Conservation (phyloP, 2,888 invertebrate genomes). For the Hyalella azteca region DNA sequence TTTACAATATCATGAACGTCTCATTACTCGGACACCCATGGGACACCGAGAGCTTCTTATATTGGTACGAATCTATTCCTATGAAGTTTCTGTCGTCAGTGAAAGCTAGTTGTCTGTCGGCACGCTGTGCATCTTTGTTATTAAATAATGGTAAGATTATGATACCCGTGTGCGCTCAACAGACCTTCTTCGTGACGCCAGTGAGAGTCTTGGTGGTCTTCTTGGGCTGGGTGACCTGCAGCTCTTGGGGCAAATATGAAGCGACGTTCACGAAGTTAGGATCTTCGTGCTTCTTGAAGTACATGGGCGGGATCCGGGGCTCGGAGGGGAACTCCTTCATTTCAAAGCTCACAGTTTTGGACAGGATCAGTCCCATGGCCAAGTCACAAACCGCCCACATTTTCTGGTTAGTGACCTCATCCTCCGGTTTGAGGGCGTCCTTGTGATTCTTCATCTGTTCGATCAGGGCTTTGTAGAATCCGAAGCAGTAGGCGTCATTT, state of each 20-base stretch:
- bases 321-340: constrained; percentile 87
- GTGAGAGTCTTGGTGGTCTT: constrained; percentile 62
- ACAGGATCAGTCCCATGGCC: constrained; percentile 86
- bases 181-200: constrained; percentile 59
- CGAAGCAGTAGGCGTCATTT: constrained; percentile 92
- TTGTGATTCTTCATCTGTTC: constrained; percentile 94
- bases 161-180: not conserved
- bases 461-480: constrained; percentile 91
- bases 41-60: too few species aligned
- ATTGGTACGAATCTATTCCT: too few species aligned
- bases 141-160: not conserved
- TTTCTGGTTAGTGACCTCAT: constrained; percentile 88
- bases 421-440: constrained; percentile 83
- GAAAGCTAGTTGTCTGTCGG: not conserved
- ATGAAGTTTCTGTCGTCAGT: not conserved
- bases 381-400: constrained; percentile 96
- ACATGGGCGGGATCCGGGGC: constrained; percentile 87
- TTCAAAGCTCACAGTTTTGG: constrained; percentile 85
- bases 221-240: constrained; percentile 69
- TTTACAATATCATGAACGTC: not conserved
- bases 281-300: constrained; percentile 76
- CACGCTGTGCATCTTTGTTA: not conserved
- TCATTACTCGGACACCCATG: not conserved
- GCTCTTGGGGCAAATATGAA: constrained; percentile 78
- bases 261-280: constrained; percentile 72